Base-by-base conservation (phyloP, 2,113 vertebrate genomes). In the Anser brachyrhynchus region DNA sequence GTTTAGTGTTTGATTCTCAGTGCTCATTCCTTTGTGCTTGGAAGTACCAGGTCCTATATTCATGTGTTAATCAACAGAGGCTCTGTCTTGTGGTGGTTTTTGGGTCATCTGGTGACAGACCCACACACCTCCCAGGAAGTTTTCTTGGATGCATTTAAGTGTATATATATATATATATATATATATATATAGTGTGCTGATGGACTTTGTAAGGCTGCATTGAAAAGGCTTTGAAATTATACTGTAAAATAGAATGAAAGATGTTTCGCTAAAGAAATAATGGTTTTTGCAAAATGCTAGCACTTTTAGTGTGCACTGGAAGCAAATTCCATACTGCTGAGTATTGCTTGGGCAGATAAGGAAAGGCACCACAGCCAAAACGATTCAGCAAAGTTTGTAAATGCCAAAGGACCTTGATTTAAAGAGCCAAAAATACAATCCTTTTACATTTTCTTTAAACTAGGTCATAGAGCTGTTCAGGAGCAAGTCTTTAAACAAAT, bases 261-360 rank as follows among this genome's bases (percentile, higher is more conserved):
- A 84, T 41, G 37, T 72, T 89, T 93, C 37, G 1, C 80, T 87
- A 9, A 80, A 69, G 85, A 75, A 92, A 62, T 94, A 73, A 96
- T 81, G 71, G 16, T 3, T 93, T 96, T 92, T 96, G 77, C 88
- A 93, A 92, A 92, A 39, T 62, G 70, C 88, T 93, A 79, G 87
- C 41, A 28, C 73, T 93, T 85, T 49, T 81, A 66, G 65, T 11
- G 1, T 92, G 83, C 70, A 44, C 58, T 96, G 54, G 92, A 90
- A 96, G 86, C 89, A 92, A 96, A 97, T 97, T 97, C 96, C 95
- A 91, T 84, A 79, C 86, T 84, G 90, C 77, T 96, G 95, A 97
- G 77, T 97, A 96, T 96, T 96, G 58, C 90, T 94, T 93, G 86
- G 96, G 95, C 95, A 96, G 95, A 96, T 97, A 96, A 96, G 90